Evolutionary conservation across 2,797 vertebrate species (phyloP).

Genomic region (Enteromius radiatus): DNA sequence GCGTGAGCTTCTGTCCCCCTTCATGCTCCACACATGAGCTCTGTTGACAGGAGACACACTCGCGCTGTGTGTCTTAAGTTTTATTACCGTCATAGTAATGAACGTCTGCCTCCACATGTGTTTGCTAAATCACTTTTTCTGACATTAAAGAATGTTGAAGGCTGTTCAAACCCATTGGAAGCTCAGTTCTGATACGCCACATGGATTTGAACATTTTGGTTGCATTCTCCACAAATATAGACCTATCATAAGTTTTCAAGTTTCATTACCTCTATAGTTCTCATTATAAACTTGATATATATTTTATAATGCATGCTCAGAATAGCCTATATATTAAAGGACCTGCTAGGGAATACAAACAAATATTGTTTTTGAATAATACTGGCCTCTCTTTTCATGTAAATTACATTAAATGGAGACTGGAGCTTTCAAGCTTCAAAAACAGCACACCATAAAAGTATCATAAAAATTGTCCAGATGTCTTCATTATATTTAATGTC

Average conservation of each 20-base stretch:
- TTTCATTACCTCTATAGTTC: conserved; percentile 17
- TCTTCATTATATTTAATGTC: neutral
- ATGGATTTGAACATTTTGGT: neutral
- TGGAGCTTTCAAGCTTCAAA: neutral
- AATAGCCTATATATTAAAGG: conserved; percentile 2
- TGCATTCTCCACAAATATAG: neutral
- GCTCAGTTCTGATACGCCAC: neutral
- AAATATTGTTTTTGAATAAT: neutral
- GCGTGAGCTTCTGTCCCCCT: neutral
- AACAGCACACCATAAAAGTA: neutral
- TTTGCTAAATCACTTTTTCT: conserved; percentile 29
- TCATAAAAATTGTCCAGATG: neutral
- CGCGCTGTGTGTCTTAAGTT: conserved; percentile 2
- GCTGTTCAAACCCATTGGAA: neutral
- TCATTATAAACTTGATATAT: neutral
- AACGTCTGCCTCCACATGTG: conserved; percentile 2
- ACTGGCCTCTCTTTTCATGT: neutral
- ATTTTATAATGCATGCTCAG: neutral
- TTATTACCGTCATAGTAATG: neutral
- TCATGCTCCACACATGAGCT: neutral
- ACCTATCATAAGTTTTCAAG: conserved; percentile 3
- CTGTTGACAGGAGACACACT: conserved; percentile 41
- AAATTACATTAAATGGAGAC: neutral
- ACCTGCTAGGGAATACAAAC: neutral
- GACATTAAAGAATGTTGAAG: conserved; percentile 30